Evolutionary conservation across 2,113 vertebrate genomes (phyloP).

Genomic region (Glaucomys volans): DNA sequence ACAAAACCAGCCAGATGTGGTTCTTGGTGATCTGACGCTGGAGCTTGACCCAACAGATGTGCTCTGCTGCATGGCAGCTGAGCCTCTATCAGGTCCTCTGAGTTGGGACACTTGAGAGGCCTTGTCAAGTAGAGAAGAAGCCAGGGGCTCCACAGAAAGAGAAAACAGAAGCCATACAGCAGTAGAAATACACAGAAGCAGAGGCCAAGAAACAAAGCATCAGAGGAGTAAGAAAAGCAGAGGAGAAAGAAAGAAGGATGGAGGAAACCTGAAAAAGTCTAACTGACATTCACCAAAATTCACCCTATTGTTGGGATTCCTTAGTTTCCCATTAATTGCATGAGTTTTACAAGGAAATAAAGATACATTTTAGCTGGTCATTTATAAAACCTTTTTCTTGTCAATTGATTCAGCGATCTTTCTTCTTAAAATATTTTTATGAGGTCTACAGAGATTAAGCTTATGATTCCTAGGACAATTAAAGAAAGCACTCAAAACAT

Average conservation of each 20-base stretch:
- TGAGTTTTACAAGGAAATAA: conserved; percentile 15
- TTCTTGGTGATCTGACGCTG: neutral
- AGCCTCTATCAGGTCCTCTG: neutral
- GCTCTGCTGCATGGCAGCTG: neutral
- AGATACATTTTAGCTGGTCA: conserved; percentile 29
- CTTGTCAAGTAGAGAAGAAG: neutral
- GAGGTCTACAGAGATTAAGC: neutral
- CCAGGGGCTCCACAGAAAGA: neutral
- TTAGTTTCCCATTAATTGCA: neutral
- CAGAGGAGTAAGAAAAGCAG: neutral
- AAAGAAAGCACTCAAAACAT: conserved; percentile 32
- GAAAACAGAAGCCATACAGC: neutral
- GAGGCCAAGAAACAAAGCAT: neutral
- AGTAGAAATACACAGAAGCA: neutral
- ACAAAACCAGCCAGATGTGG: neutral
- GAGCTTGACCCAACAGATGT: neutral
- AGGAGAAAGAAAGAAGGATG: neutral
- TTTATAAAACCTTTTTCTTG: conserved; percentile 46
- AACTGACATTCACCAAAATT: neutral
- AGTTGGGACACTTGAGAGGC: neutral
- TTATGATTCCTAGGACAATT: neutral
- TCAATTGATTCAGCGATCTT: neutral
- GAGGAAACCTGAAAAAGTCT: neutral
- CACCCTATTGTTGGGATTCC: neutral
- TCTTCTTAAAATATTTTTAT: neutral